phyloP scores from a whole-genome alignment of 2,888 invertebrate species.

The Petrophora chlorosata region DNA sequence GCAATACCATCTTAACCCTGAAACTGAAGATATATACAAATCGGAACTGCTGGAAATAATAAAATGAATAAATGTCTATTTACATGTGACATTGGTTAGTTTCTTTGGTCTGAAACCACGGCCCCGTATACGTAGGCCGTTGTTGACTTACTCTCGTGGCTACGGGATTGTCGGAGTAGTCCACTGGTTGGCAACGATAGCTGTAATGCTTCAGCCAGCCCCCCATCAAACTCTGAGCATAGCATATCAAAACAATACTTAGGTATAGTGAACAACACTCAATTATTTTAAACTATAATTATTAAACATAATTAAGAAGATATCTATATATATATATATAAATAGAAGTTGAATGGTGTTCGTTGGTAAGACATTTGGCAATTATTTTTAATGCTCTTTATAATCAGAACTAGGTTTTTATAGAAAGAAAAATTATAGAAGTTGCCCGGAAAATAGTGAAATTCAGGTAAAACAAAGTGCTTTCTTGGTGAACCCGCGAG shows the following conservation, averaged over 20 bases:
- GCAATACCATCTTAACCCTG: slow-evolving; percentile 38
- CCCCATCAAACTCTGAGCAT: slow-evolving; percentile 90
- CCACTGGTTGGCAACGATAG: slow-evolving; percentile 95
- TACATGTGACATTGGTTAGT: slow-evolving; percentile 75
- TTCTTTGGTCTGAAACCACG: slow-evolving; percentile 42
- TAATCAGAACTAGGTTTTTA: too few relatives aligned
- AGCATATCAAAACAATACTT: slow-evolving; percentile 65
- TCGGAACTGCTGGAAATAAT: slow-evolving; percentile 51
- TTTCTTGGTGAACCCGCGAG: too few relatives aligned
- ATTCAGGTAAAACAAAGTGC: too few relatives aligned
- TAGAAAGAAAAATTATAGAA: too few relatives aligned
- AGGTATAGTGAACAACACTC: slow-evolving; percentile 6
- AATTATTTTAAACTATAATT: not conserved
- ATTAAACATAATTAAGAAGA: too few relatives aligned
- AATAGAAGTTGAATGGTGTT: too few relatives aligned
- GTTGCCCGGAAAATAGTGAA: too few relatives aligned
- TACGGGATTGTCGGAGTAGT: slow-evolving; percentile 91
- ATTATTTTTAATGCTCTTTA: too few relatives aligned
- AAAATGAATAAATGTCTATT: slow-evolving; percentile 60
- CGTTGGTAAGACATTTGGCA: too few relatives aligned
- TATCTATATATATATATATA: too few relatives aligned
- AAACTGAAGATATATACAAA: slow-evolving; percentile 48
- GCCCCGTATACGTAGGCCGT: slow-evolving; percentile 41
- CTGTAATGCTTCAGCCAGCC: slow-evolving; percentile 96
- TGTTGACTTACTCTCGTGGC: slow-evolving; percentile 91